Base-by-base conservation (phyloP, 2,113 vertebrate genomes). In the Mesitornis unicolor region DNA sequence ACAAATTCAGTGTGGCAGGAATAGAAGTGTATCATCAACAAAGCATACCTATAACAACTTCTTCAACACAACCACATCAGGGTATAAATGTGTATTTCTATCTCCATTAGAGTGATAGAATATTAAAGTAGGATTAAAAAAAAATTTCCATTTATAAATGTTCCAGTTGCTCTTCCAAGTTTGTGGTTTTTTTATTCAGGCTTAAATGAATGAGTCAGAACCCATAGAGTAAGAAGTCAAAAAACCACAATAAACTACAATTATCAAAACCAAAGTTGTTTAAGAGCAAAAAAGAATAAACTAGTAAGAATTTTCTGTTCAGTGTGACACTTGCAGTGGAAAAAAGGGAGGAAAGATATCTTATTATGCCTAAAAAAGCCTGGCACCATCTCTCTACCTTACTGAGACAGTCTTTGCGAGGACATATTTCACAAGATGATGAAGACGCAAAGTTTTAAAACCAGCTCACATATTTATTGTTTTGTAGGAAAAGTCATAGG, bases 241-340 rank as follows among this genome's bases (percentile, higher is more conserved):
- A 86, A 74, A 43, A 6, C 0, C 18, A 36, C 0, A 0, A 50
- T 26, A 53, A 80, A 67, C 42, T 50, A 31, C 9, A 73, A 60
- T 16, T 36, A 57, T 2, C 13, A n/a, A 50, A 78, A 86, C n/a
- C 6, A 56, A 88, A 89, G 22, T 1, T 10, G 4, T 26, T 95
- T 36, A 68, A 63, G 21, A 84, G 38, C 18, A 81, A 67, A 89
- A 79, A 60, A 1, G 25, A 89, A 56, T 42, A 8, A 67, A 35
- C 9, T 29, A 56, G 6, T 31, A 84, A 42, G 22, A 54, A 68
- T 45, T 69, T 73, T 59, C 33, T 54, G 57, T 42, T 78, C 19
- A 35, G 12, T 17, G 17, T 38, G 29, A 45, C 36, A 48, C 19
- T 45, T 82, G 15, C 15, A 76, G 9, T 3, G 2, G 33, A 21